Evolutionary conservation across 2,797 vertebrate species (phyloP).

Genomic region (Peromyscus attwateri): DNA sequence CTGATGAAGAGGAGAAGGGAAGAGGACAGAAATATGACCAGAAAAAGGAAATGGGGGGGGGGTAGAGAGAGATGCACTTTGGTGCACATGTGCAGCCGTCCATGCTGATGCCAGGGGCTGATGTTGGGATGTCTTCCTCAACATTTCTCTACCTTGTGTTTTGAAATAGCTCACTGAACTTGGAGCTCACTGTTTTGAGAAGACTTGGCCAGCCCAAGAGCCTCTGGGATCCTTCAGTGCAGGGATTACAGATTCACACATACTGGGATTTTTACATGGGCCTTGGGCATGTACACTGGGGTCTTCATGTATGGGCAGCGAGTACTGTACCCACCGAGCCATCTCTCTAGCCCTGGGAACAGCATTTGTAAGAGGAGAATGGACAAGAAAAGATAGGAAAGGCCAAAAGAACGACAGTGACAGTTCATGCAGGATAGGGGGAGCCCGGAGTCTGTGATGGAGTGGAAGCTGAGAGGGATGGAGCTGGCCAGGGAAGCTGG

Average conservation of each 20-base stretch:
- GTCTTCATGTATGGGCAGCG: neutral
- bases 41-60: neutral
- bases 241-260: neutral
- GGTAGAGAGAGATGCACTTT: neutral
- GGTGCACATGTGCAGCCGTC: no score
- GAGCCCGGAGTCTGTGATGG: accelerated
- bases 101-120: neutral
- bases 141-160: neutral
- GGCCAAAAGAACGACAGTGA: neutral
- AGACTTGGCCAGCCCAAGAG: neutral
- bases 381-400: neutral
- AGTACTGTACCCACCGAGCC: neutral
- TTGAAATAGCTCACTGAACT: neutral
- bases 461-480: no score
- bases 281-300: neutral
- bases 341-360: neutral
- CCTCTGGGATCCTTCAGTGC: neutral
- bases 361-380: neutral
- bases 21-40: neutral
- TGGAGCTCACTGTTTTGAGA: neutral
- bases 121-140: neutral
- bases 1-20: neutral
- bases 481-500: neutral
- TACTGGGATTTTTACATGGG: neutral
- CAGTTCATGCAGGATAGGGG: accelerated